phyloP scores from a whole-genome alignment of 2,888 invertebrate genomes.

The Hesperia comma region DNA sequence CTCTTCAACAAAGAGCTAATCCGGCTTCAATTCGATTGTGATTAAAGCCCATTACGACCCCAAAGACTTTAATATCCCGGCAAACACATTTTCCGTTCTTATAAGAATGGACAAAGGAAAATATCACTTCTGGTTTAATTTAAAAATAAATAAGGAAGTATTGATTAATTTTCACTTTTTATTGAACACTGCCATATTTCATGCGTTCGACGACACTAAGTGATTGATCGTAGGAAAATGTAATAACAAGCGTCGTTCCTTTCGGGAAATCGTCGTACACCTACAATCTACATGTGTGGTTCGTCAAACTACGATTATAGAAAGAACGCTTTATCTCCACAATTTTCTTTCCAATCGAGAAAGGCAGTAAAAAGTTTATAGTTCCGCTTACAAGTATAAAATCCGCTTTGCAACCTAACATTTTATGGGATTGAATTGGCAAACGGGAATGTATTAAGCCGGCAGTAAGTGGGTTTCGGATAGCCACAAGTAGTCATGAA shows the following conservation, averaged over 20 bases:
- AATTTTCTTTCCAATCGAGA: constrained; percentile 25
- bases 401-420: constrained; percentile 23
- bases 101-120: too few relatives aligned
- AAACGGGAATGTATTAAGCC: constrained; percentile 12
- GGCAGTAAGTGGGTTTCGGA: not conserved
- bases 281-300: not conserved
- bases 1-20: too few relatives aligned
- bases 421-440: constrained; percentile 26
- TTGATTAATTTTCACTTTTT: not conserved
- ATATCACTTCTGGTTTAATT: too few relatives aligned
- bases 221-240: not conserved
- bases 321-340: constrained; percentile 5
- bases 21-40: too few relatives aligned
- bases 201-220: not conserved
- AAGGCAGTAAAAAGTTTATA: constrained; percentile 25
- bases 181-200: not conserved
- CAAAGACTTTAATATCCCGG: too few relatives aligned
- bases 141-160: too few relatives aligned
- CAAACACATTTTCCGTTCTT: too few relatives aligned
- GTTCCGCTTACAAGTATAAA: constrained; percentile 29
- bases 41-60: too few relatives aligned
- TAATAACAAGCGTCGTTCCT: not conserved
- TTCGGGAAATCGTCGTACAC: not conserved
- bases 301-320: constrained; percentile 1
- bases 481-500: constrained; percentile 13